Evolutionary conservation across 53 echinoderm and acorn worm species (phyloP).

Genomic region (Luidia sarsii): DNA sequence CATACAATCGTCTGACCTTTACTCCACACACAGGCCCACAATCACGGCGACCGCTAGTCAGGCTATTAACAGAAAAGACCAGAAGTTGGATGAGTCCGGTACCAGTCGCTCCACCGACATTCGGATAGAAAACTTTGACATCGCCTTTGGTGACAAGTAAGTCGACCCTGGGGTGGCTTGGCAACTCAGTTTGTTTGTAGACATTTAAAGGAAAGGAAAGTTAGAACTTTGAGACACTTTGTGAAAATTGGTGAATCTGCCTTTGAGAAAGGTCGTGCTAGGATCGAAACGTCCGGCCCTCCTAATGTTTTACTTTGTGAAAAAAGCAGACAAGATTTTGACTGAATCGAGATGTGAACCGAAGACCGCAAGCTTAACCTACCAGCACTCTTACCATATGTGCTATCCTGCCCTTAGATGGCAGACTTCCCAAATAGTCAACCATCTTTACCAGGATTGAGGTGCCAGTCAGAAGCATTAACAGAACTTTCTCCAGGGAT

Average conservation of each 20-base stretch:
- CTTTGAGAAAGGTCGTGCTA: too few relatives aligned
- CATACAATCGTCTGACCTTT: too few relatives aligned
- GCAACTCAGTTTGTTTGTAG: background rate
- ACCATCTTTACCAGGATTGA: too few relatives aligned
- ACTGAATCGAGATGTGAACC: too few relatives aligned
- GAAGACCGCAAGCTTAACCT: too few relatives aligned
- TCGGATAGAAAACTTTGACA: constrained; percentile 97
- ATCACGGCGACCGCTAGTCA: constrained; percentile 91
- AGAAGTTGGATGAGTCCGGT: constrained; percentile 83
- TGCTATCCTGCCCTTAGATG: too few relatives aligned
- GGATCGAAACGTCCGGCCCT: too few relatives aligned
- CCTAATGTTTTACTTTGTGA: background rate
- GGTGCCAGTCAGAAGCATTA: too few relatives aligned
- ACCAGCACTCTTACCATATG: too few relatives aligned
- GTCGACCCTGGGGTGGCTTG: constrained; percentile 8
- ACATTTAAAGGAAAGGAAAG: background rate
- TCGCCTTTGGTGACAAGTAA: constrained; percentile 99
- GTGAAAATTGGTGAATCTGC: too few relatives aligned
- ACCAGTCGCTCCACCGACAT: constrained; percentile 74
- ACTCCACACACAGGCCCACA: constrained; percentile 29
- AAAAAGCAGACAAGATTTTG: background rate
- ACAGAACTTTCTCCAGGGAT: too few relatives aligned
- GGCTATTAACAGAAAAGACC: constrained; percentile 83
- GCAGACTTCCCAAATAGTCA: too few relatives aligned
- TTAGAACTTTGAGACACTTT: background rate